Base-by-base conservation (phyloP, 2,113 vertebrate species). In the Acanthisitta chloris region DNA sequence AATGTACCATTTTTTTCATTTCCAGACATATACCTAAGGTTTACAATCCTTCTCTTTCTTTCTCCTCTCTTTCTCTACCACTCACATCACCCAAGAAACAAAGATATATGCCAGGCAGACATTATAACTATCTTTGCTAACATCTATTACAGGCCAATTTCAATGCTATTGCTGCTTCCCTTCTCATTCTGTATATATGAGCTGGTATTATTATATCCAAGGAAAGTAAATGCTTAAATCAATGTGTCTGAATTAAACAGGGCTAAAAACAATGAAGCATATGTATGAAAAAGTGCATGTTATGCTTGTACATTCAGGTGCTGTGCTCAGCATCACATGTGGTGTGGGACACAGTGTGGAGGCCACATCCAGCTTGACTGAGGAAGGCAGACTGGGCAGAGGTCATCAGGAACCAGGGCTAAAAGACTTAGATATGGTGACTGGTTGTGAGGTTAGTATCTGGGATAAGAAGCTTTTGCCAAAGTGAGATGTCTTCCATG, bases 181-280 rank as follows among this genome's bases (percentile, higher is more conserved):
- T 90, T 88, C 85, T 88, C 76, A 81, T 86, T 95, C 79, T 21
- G 31, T 86, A 81, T 83, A 64, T 88, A 90, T 95, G 94, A 97
- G 64, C n/a, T 67, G 79, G 59, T 86, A 88, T 92, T 95, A 95
- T 67, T 74, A 90, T 92, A 46, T 92, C 55, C 64, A 58, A 88
- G 79, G 82, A 66, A 92, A 96, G 71, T 4, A 92, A 96, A 83
- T n/a, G 66, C 38, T 58, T 77, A 66, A 93, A 90, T 93, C 87
- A 83, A 92, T 16, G 71, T 67, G 82, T 62, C 62, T 92, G 82
- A 66, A 83, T 81, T 91, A 86, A 94, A 66, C 4, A 70, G 76
- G 70, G 74, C 51, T 81, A 67, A 94, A 78, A 1, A 0, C n/a
- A 80, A 70, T 21, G 29, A 83, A 92, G 46, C 15, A 3, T 26